phyloP scores from a whole-genome alignment of 2,797 vertebrate genomes.

The Leontocebus nigricollis region DNA sequence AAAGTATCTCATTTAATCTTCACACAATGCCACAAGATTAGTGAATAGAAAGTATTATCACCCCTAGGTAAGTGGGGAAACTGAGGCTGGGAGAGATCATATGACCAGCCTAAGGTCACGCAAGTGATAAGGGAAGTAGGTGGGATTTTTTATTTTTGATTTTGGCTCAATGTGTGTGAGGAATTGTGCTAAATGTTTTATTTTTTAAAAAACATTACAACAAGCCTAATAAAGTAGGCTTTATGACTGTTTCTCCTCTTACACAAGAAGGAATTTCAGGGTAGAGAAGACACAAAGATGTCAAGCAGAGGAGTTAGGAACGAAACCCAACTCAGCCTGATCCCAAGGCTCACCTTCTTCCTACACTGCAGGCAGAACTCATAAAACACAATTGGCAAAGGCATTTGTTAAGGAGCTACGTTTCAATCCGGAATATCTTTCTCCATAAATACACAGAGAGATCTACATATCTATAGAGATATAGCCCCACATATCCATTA shows the following conservation, averaged over 20 bases:
- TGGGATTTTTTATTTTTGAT: neutral
- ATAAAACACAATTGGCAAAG: neutral
- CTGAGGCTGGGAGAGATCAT: neutral
- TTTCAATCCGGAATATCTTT: slow-evolving; percentile 32
- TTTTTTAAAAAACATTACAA: neutral
- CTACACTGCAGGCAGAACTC: neutral
- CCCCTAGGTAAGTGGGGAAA: neutral
- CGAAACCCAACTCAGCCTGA: neutral
- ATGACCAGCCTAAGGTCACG: no score
- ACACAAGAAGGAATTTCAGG: neutral
- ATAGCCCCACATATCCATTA: slow-evolving; percentile 38
- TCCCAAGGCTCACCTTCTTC: neutral
- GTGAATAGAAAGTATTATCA: neutral
- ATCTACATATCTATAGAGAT: slow-evolving; percentile 63
- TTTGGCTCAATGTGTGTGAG: neutral
- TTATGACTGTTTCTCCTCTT: neutral
- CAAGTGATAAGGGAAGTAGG: neutral
- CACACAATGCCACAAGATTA: neutral
- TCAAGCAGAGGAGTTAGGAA: neutral
- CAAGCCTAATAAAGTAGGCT: neutral
- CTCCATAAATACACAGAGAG: slow-evolving; percentile 49
- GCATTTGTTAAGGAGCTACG: neutral
- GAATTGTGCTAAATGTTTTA: neutral
- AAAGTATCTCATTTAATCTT: neutral
- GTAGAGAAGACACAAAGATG: neutral